Conservation (phyloP, 2,113 vertebrate species). For the Sprattus sprattus region DNA sequence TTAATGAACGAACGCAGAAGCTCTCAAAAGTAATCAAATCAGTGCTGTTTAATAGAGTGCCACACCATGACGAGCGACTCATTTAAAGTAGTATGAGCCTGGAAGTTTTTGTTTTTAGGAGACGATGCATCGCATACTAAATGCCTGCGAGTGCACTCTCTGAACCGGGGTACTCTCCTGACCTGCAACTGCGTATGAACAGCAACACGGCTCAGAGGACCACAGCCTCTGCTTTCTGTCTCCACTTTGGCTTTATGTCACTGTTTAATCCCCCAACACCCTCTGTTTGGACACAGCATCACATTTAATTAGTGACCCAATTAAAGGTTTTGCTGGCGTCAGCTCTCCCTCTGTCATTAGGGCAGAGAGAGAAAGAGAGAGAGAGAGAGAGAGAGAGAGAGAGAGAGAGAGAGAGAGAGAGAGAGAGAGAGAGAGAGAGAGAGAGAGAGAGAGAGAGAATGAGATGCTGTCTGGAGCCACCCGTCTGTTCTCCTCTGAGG, state of each 20-base stretch:
- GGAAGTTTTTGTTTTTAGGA: not conserved
- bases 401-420: not conserved
- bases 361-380: not conserved
- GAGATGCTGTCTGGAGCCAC: not conserved
- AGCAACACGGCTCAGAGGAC: not conserved
- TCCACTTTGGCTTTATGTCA: slow-evolving; percentile 53
- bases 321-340: slow-evolving; percentile 75
- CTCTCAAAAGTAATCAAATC: slow-evolving; percentile 4
- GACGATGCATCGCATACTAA: not conserved
- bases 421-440: not conserved
- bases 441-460: not conserved
- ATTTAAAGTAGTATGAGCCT: not conserved
- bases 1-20: not conserved
- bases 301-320: slow-evolving; percentile 86
- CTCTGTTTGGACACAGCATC: slow-evolving; percentile 65
- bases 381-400: slow-evolving; percentile 5
- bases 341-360: slow-evolving; percentile 54
- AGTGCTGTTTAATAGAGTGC: slow-evolving; percentile 25
- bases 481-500: not conserved
- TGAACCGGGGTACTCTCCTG: not conserved
- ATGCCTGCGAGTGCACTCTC: not conserved
- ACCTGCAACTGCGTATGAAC: not conserved
- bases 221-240: not conserved
- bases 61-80: not conserved
- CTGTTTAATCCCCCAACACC: slow-evolving; percentile 71